Base-by-base conservation (phyloP, 2,888 invertebrate species). In the Dolichopus griseipennis region DNA sequence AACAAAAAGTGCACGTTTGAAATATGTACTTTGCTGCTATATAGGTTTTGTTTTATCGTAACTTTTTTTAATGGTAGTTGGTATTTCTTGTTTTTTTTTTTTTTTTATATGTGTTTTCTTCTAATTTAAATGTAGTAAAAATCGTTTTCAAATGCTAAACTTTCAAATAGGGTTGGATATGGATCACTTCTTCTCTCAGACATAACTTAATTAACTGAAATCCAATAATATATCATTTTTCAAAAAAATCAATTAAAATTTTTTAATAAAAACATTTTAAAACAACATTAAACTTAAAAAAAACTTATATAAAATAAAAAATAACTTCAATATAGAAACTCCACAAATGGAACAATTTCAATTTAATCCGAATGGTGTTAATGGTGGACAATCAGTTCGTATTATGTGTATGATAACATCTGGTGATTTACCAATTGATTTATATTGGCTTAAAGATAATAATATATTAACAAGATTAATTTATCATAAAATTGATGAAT, bases 351-450 rank as follows among this genome's bases (percentile, higher is more conserved):
- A 83, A 71, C 83, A 84, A 71, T 85, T 85, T 75, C 78, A 79
- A 72, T 83, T 84, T 73, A 83, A 83, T 77, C 75, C 78, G 65
- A 82, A 80, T 71, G 83, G 83, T 68, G 80, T 83, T 62, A 83
- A 82, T 75, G 84, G 83, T 70, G 84, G 84, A 65, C 82, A 83
- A 72, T 82, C 84, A 67, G 81, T 83, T 37, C 81, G 84, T 71
- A 79, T 84, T 65, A 81, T 84, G 77, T 91, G 91, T 81, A 88
- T 88, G 74, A 86, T 89, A 73, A 85, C 87, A 72, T 87, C 89
- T 75, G 92, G 93, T 71, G 93, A 94, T 82, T 84, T 90, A 74
- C 93, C 93, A 66, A 85, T 93, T 72, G 86, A 85, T 73, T 87
- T 94, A 70, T 84, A 85, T 71, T 94, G 85, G 85, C 77, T 83